These are phyloP conservation scores for Ectemnius continuus DNA, from an alignment of 2,888 invertebrate species.

Conservation along the genomic window DNA sequence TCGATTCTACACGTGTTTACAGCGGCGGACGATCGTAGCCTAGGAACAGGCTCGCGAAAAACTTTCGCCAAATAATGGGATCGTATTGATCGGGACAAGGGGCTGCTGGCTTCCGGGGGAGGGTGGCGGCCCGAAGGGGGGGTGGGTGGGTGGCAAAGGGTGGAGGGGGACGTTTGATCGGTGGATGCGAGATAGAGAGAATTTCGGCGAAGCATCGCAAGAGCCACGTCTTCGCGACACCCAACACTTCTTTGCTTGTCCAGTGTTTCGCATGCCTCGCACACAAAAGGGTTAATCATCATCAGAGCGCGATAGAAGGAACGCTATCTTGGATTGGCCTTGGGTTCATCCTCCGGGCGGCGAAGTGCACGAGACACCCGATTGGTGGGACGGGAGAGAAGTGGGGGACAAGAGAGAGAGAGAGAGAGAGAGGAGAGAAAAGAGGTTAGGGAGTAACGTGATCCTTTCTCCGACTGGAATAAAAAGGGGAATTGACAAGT, in stretches of 20 bases:
- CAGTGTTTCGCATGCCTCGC: constrained; percentile 24
- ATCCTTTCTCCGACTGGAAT: constrained; percentile 16
- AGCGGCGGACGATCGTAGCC: background rate
- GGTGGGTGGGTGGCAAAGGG: too few relatives aligned
- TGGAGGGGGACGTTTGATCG: too few relatives aligned
- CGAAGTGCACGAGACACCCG: constrained; percentile 34
- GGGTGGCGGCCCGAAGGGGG: too few relatives aligned
- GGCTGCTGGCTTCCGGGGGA: background rate
- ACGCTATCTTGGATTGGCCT: constrained; percentile 30
- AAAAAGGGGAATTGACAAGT: constrained; percentile 48
- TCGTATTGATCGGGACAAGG: background rate
- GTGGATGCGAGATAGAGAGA: background rate
- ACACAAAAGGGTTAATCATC: constrained; percentile 59
- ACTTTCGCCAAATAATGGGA: constrained; percentile 7
- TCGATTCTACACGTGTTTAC: constrained; percentile 7
- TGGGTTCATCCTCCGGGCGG: constrained; percentile 47
- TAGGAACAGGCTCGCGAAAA: background rate
- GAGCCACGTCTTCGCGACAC: background rate
- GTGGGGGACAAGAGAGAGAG: too few relatives aligned
- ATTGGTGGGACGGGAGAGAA: constrained; percentile 10
- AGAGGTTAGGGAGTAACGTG: too few relatives aligned
- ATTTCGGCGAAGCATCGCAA: background rate
- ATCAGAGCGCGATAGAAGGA: constrained; percentile 47
- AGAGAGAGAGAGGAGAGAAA: too few relatives aligned
- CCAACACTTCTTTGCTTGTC: constrained; percentile 35